phyloP scores from a whole-genome alignment of 2,797 vertebrate species.

The Antennarius maculatus region DNA sequence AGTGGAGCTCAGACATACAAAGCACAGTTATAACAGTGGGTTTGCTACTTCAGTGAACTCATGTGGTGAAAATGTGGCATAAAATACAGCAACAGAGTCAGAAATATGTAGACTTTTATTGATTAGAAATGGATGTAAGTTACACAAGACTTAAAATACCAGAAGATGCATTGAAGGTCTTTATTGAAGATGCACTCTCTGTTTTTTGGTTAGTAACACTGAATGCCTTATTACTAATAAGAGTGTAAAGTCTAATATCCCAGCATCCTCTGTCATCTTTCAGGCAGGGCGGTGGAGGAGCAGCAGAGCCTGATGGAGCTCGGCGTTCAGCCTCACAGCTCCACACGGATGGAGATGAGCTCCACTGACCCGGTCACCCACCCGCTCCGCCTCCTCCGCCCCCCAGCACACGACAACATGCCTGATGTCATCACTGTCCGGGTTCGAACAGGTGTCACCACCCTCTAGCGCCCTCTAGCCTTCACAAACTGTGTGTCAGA shows the following conservation, averaged over 20 bases:
- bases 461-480: not conserved
- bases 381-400: slow-evolving; percentile 75
- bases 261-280: not conserved
- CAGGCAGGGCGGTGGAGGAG: slow-evolving; percentile 79
- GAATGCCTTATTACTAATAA: too few species aligned
- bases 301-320: slow-evolving; percentile 76
- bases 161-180: too few species aligned
- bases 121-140: too few species aligned
- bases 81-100: too few species aligned
- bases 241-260: not conserved
- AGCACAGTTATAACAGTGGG: too few species aligned
- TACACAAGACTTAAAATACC: too few species aligned
- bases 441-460: not conserved
- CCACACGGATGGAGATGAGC: slow-evolving; percentile 81
- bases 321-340: slow-evolving; percentile 78
- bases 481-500: too few species aligned
- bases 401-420: slow-evolving; percentile 78
- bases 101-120: too few species aligned
- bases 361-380: slow-evolving; percentile 72
- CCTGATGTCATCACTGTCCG: slow-evolving; percentile 81
- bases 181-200: too few species aligned
- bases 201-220: too few species aligned
- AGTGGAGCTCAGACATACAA: not conserved
- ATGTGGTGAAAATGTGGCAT: not conserved
- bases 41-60: too few species aligned